Conservation (phyloP, 2,888 invertebrate species). For the Trissolcus brochymenae region DNA sequence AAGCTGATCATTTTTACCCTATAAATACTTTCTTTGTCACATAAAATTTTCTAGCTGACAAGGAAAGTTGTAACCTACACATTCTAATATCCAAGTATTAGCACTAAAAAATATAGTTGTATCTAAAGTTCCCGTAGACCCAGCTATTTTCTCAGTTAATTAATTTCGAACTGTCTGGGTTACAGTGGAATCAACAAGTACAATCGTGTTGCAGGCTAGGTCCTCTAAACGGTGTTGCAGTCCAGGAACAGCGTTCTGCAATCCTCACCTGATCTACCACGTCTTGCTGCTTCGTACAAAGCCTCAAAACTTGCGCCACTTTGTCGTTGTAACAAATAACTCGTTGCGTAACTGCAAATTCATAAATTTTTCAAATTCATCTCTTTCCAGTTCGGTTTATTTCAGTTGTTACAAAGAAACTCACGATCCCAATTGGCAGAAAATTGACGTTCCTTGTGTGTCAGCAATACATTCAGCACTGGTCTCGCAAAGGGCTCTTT, state of each 20-base stretch:
- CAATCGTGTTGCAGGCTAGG: too few relatives aligned
- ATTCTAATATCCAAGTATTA: too few relatives aligned
- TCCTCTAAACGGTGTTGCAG: constrained; percentile 89
- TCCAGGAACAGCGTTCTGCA: constrained; percentile 90
- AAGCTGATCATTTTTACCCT: too few relatives aligned
- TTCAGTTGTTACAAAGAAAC: constrained; percentile 67
- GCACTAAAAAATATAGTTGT: too few relatives aligned
- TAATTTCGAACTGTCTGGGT: too few relatives aligned
- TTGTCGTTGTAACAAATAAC: constrained; percentile 88
- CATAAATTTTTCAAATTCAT: constrained; percentile 78
- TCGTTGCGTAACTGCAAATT: constrained; percentile 86
- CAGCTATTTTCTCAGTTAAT: constrained; percentile 65
- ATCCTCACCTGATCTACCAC: constrained; percentile 90
- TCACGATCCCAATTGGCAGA: constrained; percentile 96
- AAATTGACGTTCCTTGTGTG: constrained; percentile 83
- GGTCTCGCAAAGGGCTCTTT: constrained; percentile 86
- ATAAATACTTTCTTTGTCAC: too few relatives aligned
- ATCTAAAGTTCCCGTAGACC: too few relatives aligned
- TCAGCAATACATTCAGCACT: constrained; percentile 91
- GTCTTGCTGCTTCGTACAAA: constrained; percentile 89
- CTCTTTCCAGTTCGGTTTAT: background rate
- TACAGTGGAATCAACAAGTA: too few relatives aligned
- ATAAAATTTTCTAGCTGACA: too few relatives aligned
- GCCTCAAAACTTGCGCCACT: constrained; percentile 85
- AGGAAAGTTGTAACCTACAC: too few relatives aligned